Evolutionary conservation across 53 echinoderm and acorn worm species (phyloP).

Genomic region (Glandiceps talaboti): DNA sequence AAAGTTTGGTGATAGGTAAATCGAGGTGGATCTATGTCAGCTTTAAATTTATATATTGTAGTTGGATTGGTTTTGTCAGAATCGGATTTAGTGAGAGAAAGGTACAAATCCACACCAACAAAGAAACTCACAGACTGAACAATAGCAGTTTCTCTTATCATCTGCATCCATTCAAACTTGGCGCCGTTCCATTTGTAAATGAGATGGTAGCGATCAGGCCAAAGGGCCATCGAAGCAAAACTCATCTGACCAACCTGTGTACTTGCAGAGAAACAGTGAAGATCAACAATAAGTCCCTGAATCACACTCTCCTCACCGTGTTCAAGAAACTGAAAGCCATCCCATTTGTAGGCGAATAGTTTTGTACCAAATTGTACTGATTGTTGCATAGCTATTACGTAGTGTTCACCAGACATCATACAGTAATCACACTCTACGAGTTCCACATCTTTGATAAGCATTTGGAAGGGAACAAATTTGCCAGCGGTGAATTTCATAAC

Average conservation of each 20-base stretch:
- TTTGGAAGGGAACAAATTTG: background rate
- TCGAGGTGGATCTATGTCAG: background rate
- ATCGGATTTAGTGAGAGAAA: background rate
- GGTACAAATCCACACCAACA: background rate
- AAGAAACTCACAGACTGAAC: background rate
- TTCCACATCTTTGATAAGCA: background rate
- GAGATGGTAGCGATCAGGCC: background rate
- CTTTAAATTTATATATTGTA: background rate
- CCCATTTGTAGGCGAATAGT: background rate
- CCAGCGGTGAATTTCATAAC: background rate
- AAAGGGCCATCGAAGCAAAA: background rate
- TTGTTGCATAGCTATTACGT: background rate
- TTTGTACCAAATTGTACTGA: background rate
- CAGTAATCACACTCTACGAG: background rate
- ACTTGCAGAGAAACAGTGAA: background rate
- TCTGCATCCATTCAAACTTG: background rate
- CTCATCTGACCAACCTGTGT: background rate
- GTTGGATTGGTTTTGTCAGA: background rate
- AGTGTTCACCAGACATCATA: background rate
- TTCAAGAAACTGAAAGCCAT: background rate
- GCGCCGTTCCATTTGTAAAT: background rate
- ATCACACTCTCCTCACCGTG: background rate
- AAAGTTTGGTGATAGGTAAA: background rate
- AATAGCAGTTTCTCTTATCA: background rate
- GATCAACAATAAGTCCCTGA: background rate